Percentiles rank a stretch among this genome's conserved stretches.
Evolutionary conservation across 2,888 invertebrate species (phyloP).

Genomic region (Halocaridina rubra): DNA sequence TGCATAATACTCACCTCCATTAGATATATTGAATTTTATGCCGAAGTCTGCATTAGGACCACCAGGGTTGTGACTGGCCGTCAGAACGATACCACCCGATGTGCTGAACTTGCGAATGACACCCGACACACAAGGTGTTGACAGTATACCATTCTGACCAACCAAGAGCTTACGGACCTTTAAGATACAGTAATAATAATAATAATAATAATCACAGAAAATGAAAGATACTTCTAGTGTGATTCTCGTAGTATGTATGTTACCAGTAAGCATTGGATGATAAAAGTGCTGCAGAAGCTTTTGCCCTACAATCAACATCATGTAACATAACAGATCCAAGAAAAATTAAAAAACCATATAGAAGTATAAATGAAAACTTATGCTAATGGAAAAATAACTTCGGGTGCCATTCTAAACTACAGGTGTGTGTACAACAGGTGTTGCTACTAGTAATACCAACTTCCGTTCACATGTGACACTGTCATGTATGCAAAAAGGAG

Average conservation of each 20-base stretch:
- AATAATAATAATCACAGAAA: not conserved
- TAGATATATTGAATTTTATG: conserved; percentile 97
- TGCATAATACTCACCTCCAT: conserved; percentile 77
- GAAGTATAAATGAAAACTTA: too few species aligned
- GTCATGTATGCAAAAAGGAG: too few species aligned
- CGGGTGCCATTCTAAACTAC: too few species aligned
- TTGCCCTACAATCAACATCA: too few species aligned
- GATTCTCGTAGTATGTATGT: not conserved
- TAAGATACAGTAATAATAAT: not conserved
- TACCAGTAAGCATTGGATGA: not conserved
- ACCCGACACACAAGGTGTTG: conserved; percentile 96
- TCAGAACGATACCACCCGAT: conserved; percentile 93
- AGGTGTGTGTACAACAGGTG: too few species aligned
- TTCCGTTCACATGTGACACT: too few species aligned
- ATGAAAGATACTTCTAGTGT: not conserved
- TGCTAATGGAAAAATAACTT: too few species aligned
- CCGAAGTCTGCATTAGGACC: conserved; percentile 98
- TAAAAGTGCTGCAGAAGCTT: too few species aligned
- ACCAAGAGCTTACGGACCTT: conserved; percentile 72
- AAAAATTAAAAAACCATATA: too few species aligned
- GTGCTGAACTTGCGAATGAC: conserved; percentile 88
- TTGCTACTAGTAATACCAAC: too few species aligned
- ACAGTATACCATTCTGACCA: conserved; percentile 94
- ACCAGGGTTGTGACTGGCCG: conserved; percentile 99
- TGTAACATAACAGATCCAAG: too few species aligned